Base-by-base conservation (phyloP, 2,888 invertebrate species). In the Trachelus stipa region DNA sequence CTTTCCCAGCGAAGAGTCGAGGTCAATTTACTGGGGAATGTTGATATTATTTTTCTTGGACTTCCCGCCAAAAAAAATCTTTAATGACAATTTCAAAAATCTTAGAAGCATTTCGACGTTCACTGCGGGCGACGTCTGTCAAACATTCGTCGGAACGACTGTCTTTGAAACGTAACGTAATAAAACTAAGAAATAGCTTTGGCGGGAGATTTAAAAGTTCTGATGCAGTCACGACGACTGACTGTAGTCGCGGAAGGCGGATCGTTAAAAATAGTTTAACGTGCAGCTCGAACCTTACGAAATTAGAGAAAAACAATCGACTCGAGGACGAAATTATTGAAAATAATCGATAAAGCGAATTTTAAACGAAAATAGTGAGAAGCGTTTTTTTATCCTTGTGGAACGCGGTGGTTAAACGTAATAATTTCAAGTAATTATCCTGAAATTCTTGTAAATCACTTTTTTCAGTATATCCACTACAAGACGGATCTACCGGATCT, bases 381-480 rank as follows among this genome's bases (percentile, higher is more conserved):
- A 56, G 2, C 56, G 9, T 23, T 35, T 12, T 9, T 9, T 15
- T 40, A 6, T 4, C 6, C 40, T 15, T 40, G 9, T 56, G 56
- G 56, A 3, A 56, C 1, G 56, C 56, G 23, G 9, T 23, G 1
- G 9, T 23, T 23, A 56, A 23, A 23, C 2, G 40, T 56, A 56
- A 56, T 23, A 56, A 56, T 23, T 56, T 56, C 2, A 23, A 56
- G 23, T 56, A 56, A 23, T 56, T 56, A 23, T 56, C 23, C 56
- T 23, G 1, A 15, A 56, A 9, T 23, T 56, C 23, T 9, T 56
- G 9, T 56, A 2, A 56, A 56, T 2, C 56, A 23, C 78, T 92
- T 86, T 88, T 94, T 94, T 83, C 95, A 96, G 92, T 96, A 96
- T 86, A 93, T 96, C 78, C 94, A 95, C 85, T 97, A 96, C 90